These are phyloP conservation scores for Frankliniella fusca DNA, from an alignment of 2,888 invertebrate genomes.

Conservation along the genomic window DNA sequence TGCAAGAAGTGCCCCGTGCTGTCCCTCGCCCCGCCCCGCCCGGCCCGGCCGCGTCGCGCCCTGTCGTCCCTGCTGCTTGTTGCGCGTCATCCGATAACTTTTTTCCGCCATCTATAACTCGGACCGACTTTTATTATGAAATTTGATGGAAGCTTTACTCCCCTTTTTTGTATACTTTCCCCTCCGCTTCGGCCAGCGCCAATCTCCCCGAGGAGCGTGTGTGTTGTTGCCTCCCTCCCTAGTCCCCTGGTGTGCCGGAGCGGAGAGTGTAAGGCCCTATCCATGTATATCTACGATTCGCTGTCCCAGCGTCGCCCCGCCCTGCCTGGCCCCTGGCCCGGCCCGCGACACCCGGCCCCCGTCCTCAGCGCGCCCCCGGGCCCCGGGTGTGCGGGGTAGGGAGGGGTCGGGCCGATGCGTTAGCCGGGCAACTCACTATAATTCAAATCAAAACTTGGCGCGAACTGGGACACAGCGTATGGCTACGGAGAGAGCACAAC, in stretches of 20 bases:
- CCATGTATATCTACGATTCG: background rate
- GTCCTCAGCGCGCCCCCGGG: background rate
- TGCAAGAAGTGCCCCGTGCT: background rate
- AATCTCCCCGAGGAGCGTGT: no score
- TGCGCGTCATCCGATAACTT: background rate
- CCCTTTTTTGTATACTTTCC: no score
- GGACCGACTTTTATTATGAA: background rate
- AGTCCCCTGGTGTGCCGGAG: background rate
- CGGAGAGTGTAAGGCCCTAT: background rate
- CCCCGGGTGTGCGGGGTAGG: background rate
- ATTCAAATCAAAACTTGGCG: conserved; percentile 26
- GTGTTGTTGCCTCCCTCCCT: background rate
- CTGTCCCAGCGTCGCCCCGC: background rate
- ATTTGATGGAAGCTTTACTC: background rate
- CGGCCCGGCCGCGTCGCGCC: background rate
- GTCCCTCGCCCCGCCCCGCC: background rate
- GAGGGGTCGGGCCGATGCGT: conserved; percentile 8
- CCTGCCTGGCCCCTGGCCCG: background rate
- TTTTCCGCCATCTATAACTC: background rate
- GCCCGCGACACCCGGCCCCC: background rate
- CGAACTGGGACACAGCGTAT: conserved; percentile 20
- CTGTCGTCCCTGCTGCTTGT: background rate
- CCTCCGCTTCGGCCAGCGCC: background rate
- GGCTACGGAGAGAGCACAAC: conserved; percentile 1
- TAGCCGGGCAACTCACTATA: conserved; percentile 22